Evolutionary conservation across 2,797 vertebrate species (phyloP).

Genomic region (Manis javanica): DNA sequence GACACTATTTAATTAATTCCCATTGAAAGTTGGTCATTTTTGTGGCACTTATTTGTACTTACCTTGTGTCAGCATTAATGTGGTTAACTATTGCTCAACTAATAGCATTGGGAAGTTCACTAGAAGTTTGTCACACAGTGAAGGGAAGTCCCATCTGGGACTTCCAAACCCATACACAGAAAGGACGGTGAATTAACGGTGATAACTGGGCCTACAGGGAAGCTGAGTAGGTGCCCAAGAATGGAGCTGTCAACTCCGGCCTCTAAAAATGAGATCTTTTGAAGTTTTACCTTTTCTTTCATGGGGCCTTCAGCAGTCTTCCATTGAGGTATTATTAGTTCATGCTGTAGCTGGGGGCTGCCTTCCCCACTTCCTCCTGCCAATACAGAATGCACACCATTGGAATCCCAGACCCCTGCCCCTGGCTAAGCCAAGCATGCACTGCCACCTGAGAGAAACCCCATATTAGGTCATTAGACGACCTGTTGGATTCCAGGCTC

Average conservation of each 20-base stretch:
- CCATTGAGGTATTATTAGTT: conserved; percentile 82
- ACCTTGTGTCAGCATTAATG: background rate
- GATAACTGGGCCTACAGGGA: background rate
- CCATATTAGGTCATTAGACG: background rate
- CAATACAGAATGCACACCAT: conserved; percentile 55
- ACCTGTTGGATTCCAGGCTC: background rate
- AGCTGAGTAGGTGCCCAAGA: background rate
- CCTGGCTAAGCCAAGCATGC: background rate
- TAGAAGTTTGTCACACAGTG: background rate
- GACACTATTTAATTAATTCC: background rate
- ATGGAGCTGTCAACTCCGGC: background rate
- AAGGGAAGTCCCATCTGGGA: background rate
- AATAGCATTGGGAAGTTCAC: background rate
- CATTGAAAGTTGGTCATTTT: background rate
- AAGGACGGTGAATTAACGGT: background rate
- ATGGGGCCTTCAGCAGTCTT: conserved; percentile 47
- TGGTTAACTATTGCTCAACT: conserved; percentile 63
- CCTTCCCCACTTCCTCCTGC: conserved; percentile 73
- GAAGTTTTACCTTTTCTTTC: conserved; percentile 76
- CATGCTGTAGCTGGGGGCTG: conserved; percentile 67
- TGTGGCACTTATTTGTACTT: conserved; percentile 21
- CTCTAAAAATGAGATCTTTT: background rate
- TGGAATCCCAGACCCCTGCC: background rate
- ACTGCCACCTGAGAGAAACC: background rate
- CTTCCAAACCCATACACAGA: background rate